Evolutionary conservation across 2,888 invertebrate genomes (phyloP).

Genomic region (Drosophila antonietae): DNA sequence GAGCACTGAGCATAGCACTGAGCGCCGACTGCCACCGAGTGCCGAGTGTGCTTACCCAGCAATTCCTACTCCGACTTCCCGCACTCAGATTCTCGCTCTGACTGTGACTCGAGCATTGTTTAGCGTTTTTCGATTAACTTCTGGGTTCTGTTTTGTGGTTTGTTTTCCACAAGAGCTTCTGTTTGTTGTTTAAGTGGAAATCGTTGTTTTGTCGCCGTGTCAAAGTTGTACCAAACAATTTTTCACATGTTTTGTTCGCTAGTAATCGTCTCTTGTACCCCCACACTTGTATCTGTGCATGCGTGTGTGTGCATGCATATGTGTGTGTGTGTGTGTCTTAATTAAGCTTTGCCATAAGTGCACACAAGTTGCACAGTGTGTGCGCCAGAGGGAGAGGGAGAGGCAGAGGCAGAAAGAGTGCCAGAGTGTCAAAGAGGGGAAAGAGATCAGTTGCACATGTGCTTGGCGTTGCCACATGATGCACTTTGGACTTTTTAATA

Average conservation of each 20-base stretch:
- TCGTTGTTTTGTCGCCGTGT: constrained; percentile 77
- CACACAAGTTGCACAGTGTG: constrained; percentile 29
- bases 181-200: constrained; percentile 79
- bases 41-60: constrained; percentile 1
- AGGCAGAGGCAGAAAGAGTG: too few relatives aligned
- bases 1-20: too few relatives aligned
- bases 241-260: constrained; percentile 54
- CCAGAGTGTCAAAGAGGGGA: too few relatives aligned
- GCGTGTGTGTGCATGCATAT: neutral
- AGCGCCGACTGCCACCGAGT: neutral
- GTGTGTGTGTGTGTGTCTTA: constrained; percentile 40
- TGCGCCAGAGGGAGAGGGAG: neutral
- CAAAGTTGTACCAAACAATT: constrained; percentile 69
- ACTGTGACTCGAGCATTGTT: constrained; percentile 57
- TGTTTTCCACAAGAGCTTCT: constrained; percentile 64
- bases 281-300: constrained; percentile 2
- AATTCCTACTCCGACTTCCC: neutral
- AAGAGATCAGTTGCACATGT: constrained; percentile 4
- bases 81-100: neutral
- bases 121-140: constrained; percentile 80
- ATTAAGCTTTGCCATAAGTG: constrained; percentile 57
- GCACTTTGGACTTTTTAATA: constrained; percentile 60
- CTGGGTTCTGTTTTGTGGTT: constrained; percentile 68
- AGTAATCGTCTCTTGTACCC: constrained; percentile 32
- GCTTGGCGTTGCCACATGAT: constrained; percentile 19